Conservation (phyloP, 2,888 invertebrate genomes). For the Noctua janthe region DNA sequence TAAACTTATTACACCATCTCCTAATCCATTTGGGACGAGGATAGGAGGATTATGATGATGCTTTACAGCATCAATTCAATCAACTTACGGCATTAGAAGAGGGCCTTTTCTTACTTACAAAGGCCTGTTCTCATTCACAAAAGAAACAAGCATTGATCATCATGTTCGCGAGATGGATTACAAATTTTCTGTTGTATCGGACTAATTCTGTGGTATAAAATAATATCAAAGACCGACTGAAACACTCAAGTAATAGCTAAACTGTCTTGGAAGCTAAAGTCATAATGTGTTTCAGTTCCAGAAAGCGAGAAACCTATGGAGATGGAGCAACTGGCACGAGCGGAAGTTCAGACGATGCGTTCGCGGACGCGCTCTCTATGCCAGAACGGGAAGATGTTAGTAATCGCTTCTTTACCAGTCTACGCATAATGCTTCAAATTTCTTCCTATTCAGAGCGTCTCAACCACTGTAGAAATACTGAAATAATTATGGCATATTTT, state of each 20-base stretch:
- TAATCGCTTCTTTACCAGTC: slow-evolving; percentile 19
- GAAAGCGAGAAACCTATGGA: slow-evolving; percentile 91
- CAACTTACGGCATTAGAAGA: neutral
- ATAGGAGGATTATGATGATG: neutral
- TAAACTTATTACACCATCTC: neutral
- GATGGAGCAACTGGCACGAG: slow-evolving; percentile 92
- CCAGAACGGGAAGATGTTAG: slow-evolving; percentile 91
- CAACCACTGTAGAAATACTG: neutral
- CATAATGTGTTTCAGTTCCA: slow-evolving; percentile 78
- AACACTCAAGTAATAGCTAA: neutral
- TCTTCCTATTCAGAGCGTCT: neutral
- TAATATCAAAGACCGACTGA: neutral
- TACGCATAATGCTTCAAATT: neutral
- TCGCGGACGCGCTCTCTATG: slow-evolving; percentile 90
- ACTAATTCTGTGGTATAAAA: neutral
- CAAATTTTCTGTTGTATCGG: neutral
- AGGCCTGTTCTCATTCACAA: neutral
- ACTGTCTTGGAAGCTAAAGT: neutral
- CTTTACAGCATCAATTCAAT: neutral
- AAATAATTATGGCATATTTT: neutral
- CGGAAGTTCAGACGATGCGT: slow-evolving; percentile 90
- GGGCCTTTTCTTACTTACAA: neutral
- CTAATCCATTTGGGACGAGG: neutral
- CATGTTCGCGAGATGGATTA: neutral
- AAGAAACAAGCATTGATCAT: neutral